phyloP scores from a whole-genome alignment of 1,140 invertebrate genomes.

The Theocolax elegans region DNA sequence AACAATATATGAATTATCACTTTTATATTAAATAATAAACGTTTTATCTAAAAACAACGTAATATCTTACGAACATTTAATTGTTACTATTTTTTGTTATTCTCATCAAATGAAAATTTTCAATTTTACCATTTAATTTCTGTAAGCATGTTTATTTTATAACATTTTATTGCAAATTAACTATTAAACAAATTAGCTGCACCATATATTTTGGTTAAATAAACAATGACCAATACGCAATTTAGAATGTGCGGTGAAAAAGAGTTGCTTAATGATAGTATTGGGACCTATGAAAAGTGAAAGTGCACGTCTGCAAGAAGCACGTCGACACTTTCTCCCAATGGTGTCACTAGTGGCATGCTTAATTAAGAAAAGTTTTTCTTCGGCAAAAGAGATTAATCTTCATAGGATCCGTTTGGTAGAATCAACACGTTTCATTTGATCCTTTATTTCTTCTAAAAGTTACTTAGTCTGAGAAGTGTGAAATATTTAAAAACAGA shows the following conservation, averaged over 20 bases:
- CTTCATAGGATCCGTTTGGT: no score
- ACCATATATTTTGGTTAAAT: background rate
- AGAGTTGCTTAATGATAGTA: conserved; percentile 47
- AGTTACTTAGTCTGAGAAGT: no score
- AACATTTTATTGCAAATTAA: background rate
- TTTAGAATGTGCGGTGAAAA: conserved; percentile 28
- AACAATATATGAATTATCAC: background rate
- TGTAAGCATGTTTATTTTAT: no score
- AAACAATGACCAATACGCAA: background rate
- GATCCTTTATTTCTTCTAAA: no score
- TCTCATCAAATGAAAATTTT: no score
- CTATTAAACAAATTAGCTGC: background rate
- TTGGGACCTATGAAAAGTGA: conserved; percentile 50
- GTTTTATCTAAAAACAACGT: conserved; percentile 2
- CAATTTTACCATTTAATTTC: no score
- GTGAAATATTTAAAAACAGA: no score
- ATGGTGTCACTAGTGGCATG: conserved; percentile 44
- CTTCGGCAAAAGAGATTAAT: conserved; percentile 34
- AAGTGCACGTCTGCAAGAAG: conserved; percentile 50
- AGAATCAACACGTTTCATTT: no score
- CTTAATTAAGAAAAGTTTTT: conserved; percentile 33
- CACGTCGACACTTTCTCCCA: conserved; percentile 49
- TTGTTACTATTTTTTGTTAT: no score
- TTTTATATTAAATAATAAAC: conserved; percentile 15
- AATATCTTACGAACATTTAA: background rate